A percentile compares a stretch with the other conserved stretches of the same genome.
These are phyloP conservation scores for Anoplius nigerrimus DNA, from an alignment of 2,888 invertebrate genomes.

Conservation along the genomic window DNA sequence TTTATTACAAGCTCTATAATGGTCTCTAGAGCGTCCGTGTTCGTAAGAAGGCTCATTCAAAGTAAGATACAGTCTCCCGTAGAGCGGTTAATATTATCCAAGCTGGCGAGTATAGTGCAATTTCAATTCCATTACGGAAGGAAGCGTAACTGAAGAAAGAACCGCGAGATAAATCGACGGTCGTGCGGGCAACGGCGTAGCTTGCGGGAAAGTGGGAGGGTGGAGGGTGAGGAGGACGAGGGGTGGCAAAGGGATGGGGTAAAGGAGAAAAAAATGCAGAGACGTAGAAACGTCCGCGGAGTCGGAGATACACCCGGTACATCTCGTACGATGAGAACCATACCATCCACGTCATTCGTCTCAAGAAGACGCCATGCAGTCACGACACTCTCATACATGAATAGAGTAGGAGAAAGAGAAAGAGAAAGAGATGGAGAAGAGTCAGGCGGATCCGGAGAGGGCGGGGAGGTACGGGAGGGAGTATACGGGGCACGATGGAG, in stretches of 20 bases:
- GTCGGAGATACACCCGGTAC: conserved; percentile 19
- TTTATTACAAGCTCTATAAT: too few species aligned
- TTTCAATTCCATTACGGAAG: too few species aligned
- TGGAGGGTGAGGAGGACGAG: background rate
- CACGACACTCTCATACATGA: conserved; percentile 17
- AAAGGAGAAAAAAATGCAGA: background rate
- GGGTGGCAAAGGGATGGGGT: background rate
- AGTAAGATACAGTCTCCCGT: too few species aligned
- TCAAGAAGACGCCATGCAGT: conserved; percentile 31
- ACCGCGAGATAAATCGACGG: too few species aligned
- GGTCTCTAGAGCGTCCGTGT: too few species aligned
- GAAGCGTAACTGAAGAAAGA: too few species aligned
- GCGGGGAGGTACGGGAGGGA: background rate
- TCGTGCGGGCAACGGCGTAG: too few species aligned
- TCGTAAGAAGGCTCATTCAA: too few species aligned
- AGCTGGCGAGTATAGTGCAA: too few species aligned
- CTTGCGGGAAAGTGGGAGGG: background rate
- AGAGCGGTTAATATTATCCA: too few species aligned
- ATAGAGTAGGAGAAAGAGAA: conserved; percentile 2
- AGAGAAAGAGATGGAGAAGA: background rate
- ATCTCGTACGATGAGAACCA: conserved; percentile 16
- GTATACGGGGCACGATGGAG: background rate
- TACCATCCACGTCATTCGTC: conserved; percentile 48
- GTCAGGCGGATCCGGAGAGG: background rate
- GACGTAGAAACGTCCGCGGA: conserved; percentile 5